Evolutionary conservation across 2,113 vertebrate genomes (phyloP).

Genomic region (Egretta garzetta): DNA sequence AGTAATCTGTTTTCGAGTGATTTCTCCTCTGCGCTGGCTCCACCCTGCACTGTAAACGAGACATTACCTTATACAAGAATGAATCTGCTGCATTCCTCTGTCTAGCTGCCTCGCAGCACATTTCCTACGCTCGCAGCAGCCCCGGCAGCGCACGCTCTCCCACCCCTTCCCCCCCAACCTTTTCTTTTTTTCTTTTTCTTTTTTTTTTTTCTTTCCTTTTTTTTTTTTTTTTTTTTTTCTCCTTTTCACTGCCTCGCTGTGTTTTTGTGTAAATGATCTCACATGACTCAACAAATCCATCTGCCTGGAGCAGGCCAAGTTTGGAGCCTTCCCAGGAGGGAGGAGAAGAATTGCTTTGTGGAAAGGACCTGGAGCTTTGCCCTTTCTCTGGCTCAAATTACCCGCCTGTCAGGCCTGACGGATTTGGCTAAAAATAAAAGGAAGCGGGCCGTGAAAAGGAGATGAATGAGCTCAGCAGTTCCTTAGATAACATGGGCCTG

Average conservation of each 20-base stretch:
- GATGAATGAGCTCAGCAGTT: slow-evolving; percentile 87
- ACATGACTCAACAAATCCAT: slow-evolving; percentile 98
- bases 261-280: slow-evolving; percentile 93
- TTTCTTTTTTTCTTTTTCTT: too few relatives aligned
- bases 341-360: slow-evolving; percentile 88
- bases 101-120: slow-evolving; percentile 80
- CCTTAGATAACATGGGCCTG: slow-evolving; percentile 77
- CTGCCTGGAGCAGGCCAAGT: slow-evolving; percentile 83
- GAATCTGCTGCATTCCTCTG: slow-evolving; percentile 82
- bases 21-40: slow-evolving; percentile 79
- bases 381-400: slow-evolving; percentile 89
- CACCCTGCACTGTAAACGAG: slow-evolving; percentile 83
- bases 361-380: slow-evolving; percentile 85
- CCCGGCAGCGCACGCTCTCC: slow-evolving; percentile 45
- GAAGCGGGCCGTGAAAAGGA: slow-evolving; percentile 85
- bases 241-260: slow-evolving; percentile 77
- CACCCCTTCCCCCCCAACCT: slow-evolving; percentile 53
- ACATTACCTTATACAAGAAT: slow-evolving; percentile 98
- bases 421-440: slow-evolving; percentile 97
- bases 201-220: too few relatives aligned
- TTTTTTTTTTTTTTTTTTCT: background rate
- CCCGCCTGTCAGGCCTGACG: slow-evolving; percentile 90
- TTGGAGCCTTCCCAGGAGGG: slow-evolving; percentile 84
- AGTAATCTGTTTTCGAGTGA: slow-evolving; percentile 82
- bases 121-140: slow-evolving; percentile 75